phyloP scores from a whole-genome alignment of 2,888 invertebrate genomes.

The Trichopoda pennipes region DNA sequence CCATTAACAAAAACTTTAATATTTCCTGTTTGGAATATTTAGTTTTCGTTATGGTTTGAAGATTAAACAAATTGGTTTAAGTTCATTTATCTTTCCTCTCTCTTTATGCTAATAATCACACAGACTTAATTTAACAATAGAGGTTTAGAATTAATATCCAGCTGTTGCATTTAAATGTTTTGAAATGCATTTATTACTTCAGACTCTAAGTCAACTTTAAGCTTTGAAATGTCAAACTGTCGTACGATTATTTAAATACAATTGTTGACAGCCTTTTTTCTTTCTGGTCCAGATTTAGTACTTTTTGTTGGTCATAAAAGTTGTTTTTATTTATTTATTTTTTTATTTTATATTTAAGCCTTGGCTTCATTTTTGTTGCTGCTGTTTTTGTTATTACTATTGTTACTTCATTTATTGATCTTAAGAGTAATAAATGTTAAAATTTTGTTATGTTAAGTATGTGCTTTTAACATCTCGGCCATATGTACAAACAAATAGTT shows the following conservation, averaged over 20 bases:
- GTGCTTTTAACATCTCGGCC: not conserved
- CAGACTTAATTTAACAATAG: constrained; percentile 43
- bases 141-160: not conserved
- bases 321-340: constrained; percentile 1
- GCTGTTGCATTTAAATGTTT: constrained; percentile 3
- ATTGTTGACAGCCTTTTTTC: constrained; percentile 55
- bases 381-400: no score
- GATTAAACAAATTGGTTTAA: constrained; percentile 15
- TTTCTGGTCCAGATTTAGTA: constrained; percentile 19
- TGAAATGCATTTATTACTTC: constrained; percentile 29
- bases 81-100: not conserved
- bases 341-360: constrained; percentile 16
- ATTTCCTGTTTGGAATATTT: constrained; percentile 35
- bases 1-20: constrained; percentile 1
- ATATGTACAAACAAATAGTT: not conserved
- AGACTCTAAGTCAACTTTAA: constrained; percentile 43
- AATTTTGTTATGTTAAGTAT: not conserved
- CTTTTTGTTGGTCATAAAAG: not conserved
- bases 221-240: constrained; percentile 62
- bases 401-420: constrained; percentile 8
- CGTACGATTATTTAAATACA: constrained; percentile 59
- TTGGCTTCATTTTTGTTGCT: not conserved
- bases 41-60: not conserved
- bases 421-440: constrained; percentile 3
- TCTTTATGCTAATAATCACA: not conserved